phyloP scores from a whole-genome alignment of 2,888 invertebrate genomes.

The Zaprionus lineosus region DNA sequence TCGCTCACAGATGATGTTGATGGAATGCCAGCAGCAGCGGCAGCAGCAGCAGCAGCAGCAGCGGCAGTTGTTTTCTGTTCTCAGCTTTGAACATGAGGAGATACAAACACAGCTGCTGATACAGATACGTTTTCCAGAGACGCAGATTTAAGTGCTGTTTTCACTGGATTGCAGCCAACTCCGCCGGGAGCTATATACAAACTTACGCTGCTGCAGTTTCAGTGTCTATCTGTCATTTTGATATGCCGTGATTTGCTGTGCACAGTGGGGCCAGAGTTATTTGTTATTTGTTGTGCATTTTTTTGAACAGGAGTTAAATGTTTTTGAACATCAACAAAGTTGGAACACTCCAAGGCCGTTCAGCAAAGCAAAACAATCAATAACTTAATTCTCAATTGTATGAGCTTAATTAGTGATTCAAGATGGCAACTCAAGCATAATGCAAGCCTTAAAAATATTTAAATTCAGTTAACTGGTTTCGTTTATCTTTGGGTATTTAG shows the following conservation, averaged over 20 bases:
- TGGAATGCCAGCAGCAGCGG: constrained; percentile 35
- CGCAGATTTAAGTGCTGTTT: constrained; percentile 58
- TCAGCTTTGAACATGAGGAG: constrained; percentile 11
- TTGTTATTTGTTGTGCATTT: not conserved
- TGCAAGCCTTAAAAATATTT: no score
- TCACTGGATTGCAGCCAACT: constrained; percentile 49
- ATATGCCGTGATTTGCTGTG: constrained; percentile 54
- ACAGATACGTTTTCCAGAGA: constrained; percentile 11
- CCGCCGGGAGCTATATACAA: constrained; percentile 13
- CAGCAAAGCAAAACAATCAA: no score
- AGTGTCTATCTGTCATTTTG: constrained; percentile 66
- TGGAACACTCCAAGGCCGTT: no score
- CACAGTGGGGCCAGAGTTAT: constrained; percentile 42
- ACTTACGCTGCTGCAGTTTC: constrained; percentile 43
- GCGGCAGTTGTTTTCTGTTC: constrained; percentile 7
- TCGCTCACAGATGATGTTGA: constrained; percentile 34
- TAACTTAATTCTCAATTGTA: no score
- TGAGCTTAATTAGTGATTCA: no score
- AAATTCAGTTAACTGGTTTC: no score
- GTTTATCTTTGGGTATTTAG: no score
- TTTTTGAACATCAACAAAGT: no score
- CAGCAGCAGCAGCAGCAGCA: constrained; percentile 9
- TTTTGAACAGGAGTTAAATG: no score
- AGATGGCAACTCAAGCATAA: no score
- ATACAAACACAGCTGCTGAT: constrained; percentile 10